Base-by-base conservation (phyloP, 2,797 vertebrate genomes). In the Intellagama lesueurii region DNA sequence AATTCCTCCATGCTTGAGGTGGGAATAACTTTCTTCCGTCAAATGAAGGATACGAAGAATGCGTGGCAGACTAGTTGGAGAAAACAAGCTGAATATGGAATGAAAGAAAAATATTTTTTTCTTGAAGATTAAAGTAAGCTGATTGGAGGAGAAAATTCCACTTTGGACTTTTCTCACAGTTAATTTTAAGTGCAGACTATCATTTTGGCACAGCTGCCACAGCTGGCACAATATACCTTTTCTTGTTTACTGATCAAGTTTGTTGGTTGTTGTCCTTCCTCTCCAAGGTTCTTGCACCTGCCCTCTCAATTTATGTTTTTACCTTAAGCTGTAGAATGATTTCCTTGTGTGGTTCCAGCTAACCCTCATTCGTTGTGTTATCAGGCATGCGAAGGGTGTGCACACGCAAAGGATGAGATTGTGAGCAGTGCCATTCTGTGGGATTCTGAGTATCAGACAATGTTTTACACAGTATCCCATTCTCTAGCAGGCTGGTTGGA, bases 401-500 rank as follows among this genome's bases (percentile, higher is more conserved):
- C 30, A 88, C 88, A 94, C 93, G 94, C 93, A 90, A 94, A 30
- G 90, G 90, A 92, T 92, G 95, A 97, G 95, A 97, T 98, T 97
- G 97, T 95, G 56, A 89, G 94, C 83, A 22, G 91, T 44, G 76
- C 94, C 47, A 91, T 97, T 98, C 96, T 93, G 94, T 1, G 79
- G 95, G 96, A 94, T 96, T 96, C 94, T 94, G 75, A 96, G 96
- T 96, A 96, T 95, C 95, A 96, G 95, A 96, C 95, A 95, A 95
- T 97, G 97, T 96, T 96, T 96, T 97, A 97, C 96, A 97, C 52
- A 28, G 94, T 86, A 12, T 90, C 95, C 95, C 94, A 97, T 96
- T 98, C 98, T 97, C 97, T 97, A 96, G 96, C 91, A 95, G 96
- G 90, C 97, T 97, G 96, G 95, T 97, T 90, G 96, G 96, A 97